Conservation (phyloP, 2,797 vertebrate genomes). For the Lateolabrax maculatus region DNA sequence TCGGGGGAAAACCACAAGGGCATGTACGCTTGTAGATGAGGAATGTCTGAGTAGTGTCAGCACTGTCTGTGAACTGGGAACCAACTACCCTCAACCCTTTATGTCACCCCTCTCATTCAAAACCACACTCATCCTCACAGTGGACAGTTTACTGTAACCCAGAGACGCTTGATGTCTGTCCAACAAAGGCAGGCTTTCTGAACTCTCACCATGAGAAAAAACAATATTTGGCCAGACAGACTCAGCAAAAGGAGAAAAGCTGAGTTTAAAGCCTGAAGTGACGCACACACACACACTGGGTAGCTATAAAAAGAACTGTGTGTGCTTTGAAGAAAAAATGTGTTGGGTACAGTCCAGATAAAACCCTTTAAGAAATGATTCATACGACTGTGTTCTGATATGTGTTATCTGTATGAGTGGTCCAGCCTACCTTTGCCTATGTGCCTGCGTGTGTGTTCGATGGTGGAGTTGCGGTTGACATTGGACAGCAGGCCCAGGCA, state of each 20-base stretch:
- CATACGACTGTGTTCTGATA: not conserved
- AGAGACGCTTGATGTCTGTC: slow-evolving; percentile 48
- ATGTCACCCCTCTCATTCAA: slow-evolving; percentile 38
- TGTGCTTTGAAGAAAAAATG: not conserved
- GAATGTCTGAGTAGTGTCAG: slow-evolving; percentile 59
- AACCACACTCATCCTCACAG: slow-evolving; percentile 44
- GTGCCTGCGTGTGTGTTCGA: slow-evolving; percentile 96
- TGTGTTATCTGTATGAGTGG: not conserved
- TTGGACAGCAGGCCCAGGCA: slow-evolving; percentile 97
- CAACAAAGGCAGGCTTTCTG: slow-evolving; percentile 37
- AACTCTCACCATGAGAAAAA: slow-evolving; percentile 34
- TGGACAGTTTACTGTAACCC: slow-evolving; percentile 40
- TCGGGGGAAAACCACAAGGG: slow-evolving; percentile 47
- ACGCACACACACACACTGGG: not conserved
- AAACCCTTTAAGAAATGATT: not conserved
- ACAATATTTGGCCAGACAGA: slow-evolving; percentile 41
- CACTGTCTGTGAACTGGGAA: slow-evolving; percentile 29
- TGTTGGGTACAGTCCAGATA: not conserved
- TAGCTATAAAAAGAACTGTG: not conserved
- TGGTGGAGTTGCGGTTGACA: slow-evolving; percentile 98
- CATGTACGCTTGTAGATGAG: slow-evolving; percentile 45
- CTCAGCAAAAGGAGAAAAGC: slow-evolving; percentile 13
- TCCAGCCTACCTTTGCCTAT: slow-evolving; percentile 93
- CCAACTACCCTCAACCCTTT: slow-evolving; percentile 25
- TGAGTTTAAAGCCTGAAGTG: slow-evolving; percentile 3